Percentiles rank a stretch among this genome's conserved stretches.
Evolutionary conservation across 2,888 invertebrate genomes (phyloP).

Genomic region (Lasius fuliginosus): DNA sequence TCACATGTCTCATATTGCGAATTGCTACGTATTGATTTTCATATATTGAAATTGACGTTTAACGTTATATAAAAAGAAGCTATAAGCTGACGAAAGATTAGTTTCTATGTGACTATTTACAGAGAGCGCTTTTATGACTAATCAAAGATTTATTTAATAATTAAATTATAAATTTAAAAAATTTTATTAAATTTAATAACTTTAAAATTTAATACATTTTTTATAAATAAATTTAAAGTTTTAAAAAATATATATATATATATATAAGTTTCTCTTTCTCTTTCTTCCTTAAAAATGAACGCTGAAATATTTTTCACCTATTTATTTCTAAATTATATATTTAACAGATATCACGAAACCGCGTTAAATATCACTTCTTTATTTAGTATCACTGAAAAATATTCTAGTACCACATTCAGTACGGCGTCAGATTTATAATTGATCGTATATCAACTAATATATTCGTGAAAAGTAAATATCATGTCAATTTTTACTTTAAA

Average conservation of each 20-base stretch:
- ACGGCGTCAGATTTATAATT: not conserved
- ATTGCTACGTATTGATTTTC: constrained; percentile 10
- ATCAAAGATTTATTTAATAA: not conserved
- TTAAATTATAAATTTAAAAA: constrained; percentile 1
- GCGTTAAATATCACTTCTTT: not conserved
- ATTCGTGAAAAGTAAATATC: not conserved
- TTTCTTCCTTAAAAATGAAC: not conserved
- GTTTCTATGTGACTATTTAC: not conserved
- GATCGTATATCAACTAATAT: not conserved
- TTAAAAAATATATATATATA: not conserved
- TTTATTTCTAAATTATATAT: not conserved
- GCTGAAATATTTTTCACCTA: not conserved
- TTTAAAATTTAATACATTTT: not conserved
- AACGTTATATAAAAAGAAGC: not conserved
- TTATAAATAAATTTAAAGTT: not conserved
- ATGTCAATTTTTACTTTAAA: not conserved
- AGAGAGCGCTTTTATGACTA: not conserved
- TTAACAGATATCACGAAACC: not conserved
- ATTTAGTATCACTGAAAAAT: not conserved
- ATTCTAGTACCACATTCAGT: not conserved
- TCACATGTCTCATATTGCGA: not conserved
- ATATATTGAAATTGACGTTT: not conserved
- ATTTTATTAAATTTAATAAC: constrained; percentile 13
- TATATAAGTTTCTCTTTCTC: not conserved
- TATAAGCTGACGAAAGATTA: not conserved